phyloP scores from a whole-genome alignment of 2,113 vertebrate species.

The Lates calcarifer region DNA sequence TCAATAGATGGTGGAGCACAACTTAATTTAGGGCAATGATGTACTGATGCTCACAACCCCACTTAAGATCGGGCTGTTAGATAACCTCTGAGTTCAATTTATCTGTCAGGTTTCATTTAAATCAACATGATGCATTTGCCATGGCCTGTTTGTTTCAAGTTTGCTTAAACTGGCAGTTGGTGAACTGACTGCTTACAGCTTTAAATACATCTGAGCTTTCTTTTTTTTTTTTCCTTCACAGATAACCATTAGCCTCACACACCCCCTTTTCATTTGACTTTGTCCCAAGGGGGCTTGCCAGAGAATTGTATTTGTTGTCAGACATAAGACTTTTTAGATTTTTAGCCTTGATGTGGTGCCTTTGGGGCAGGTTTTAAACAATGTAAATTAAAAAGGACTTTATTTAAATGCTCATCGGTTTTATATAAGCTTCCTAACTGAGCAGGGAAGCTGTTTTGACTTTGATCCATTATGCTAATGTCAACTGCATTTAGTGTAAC shows the following conservation, averaged over 20 bases:
- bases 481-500: conserved; percentile 56
- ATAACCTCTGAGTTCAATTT: conserved; percentile 74
- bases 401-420: conserved; percentile 67
- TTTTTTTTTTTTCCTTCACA: too few species aligned
- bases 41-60: conserved; percentile 64
- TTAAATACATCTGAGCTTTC: conserved; percentile 36
- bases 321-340: conserved; percentile 48
- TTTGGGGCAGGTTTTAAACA: conserved; percentile 50
- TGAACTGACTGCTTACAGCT: conserved; percentile 30
- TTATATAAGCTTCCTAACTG: conserved; percentile 56
- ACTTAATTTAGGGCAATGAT: conserved; percentile 75
- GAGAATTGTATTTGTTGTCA: conserved; percentile 47
- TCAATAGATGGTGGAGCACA: conserved; percentile 64
- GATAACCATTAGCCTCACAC: conserved; percentile 55
- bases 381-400: conserved; percentile 62
- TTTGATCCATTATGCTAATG: conserved; percentile 66
- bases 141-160: conserved; percentile 61
- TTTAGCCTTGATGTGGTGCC: conserved; percentile 44
- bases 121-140: conserved; percentile 73
- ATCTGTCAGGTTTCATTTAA: conserved; percentile 75
- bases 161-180: conserved; percentile 57
- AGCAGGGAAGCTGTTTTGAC: conserved; percentile 55
- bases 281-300: conserved; percentile 22
- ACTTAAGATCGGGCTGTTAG: conserved; percentile 73
- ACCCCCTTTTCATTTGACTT: conserved; percentile 30